A percentile compares a stretch with the other conserved stretches of the same genome.
Conservation (phyloP, 2,888 invertebrate genomes). For the Chromoteleia sp. region DNA sequence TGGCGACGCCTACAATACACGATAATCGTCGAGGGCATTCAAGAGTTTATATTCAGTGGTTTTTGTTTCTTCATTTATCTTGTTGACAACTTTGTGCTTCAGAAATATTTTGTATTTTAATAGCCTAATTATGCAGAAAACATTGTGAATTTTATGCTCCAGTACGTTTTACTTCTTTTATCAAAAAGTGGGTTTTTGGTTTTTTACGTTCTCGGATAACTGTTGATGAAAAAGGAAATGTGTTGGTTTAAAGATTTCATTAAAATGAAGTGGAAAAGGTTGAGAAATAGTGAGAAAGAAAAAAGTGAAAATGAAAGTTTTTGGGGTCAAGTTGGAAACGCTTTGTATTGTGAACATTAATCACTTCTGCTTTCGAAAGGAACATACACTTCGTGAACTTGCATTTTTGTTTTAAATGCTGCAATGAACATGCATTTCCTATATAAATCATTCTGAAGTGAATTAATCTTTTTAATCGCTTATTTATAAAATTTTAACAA, state of each 20-base stretch:
- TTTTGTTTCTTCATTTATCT: constrained; percentile 44
- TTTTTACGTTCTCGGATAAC: not conserved
- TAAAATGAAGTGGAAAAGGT: constrained; percentile 16
- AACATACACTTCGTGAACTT: constrained; percentile 28
- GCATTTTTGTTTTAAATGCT: constrained; percentile 38
- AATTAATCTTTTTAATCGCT: not conserved
- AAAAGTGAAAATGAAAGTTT: constrained; percentile 66
- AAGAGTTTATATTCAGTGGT: constrained; percentile 23
- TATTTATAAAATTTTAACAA: not conserved
- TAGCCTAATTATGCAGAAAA: constrained; percentile 21
- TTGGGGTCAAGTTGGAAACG: constrained; percentile 65
- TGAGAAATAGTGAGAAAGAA: constrained; percentile 28
- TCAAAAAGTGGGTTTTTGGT: not conserved
- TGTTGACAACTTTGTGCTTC: not conserved
- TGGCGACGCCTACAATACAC: constrained; percentile 63
- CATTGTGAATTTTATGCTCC: constrained; percentile 1
- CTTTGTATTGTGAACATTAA: constrained; percentile 50
- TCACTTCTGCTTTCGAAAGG: constrained; percentile 66
- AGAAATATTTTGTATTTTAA: constrained; percentile 4
- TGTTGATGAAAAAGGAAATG: not conserved
- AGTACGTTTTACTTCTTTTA: constrained; percentile 9
- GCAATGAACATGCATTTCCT: constrained; percentile 37
- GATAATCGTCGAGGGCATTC: constrained; percentile 46
- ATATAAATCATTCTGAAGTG: constrained; percentile 1
- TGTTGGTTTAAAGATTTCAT: not conserved